phyloP scores from a whole-genome alignment of 2,113 vertebrate species.

The Datnioides undecimradiatus region DNA sequence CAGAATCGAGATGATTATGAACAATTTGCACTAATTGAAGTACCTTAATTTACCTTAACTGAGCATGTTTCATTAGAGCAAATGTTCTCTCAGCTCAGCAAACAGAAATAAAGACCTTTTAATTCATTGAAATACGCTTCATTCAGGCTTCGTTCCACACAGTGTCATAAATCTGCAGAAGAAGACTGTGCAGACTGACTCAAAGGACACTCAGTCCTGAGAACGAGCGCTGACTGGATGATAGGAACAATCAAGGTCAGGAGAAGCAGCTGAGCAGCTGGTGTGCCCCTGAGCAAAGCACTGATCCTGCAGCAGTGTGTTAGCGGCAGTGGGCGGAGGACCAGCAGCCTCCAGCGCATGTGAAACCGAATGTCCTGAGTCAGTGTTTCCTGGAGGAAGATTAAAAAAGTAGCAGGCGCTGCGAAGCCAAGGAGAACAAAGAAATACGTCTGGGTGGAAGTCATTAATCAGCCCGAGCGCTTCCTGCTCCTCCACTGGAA shows the following conservation, averaged over 20 bases:
- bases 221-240: not conserved
- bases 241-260: not conserved
- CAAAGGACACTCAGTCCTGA: not conserved
- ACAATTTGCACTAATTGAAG: too few species aligned
- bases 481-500: conserved; percentile 31
- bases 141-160: too few species aligned
- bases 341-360: not conserved
- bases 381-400: conserved; percentile 44
- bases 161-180: not conserved
- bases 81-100: too few species aligned
- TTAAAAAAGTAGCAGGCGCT: conserved; percentile 17
- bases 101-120: too few species aligned
- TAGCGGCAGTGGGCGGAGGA: not conserved
- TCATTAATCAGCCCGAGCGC: conserved; percentile 35
- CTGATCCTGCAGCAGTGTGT: not conserved
- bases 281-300: not conserved
- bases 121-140: too few species aligned
- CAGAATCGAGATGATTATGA: too few species aligned
- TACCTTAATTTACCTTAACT: too few species aligned
- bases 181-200: not conserved
- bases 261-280: not conserved
- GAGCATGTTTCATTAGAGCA: too few species aligned
- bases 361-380: conserved; percentile 33
- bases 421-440: conserved; percentile 15
- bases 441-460: conserved; percentile 5